Percentiles rank a stretch among this genome's conserved stretches.
phyloP scores from a whole-genome alignment of 2,797 vertebrate genomes.

The Dendrocincla tyrannina region DNA sequence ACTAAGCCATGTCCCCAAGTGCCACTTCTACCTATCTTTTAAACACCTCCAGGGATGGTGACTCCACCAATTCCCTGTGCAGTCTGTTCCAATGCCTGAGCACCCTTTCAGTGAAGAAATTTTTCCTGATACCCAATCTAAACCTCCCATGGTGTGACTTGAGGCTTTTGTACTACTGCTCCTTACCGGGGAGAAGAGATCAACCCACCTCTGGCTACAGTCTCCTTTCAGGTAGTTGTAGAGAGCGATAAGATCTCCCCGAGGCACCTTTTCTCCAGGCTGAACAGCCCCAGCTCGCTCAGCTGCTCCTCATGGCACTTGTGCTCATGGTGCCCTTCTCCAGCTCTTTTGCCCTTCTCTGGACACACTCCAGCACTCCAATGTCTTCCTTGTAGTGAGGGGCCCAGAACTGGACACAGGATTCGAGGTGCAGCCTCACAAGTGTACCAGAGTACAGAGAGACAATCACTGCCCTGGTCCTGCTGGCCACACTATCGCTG shows the following conservation, averaged over 20 bases:
- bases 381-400: rapidly evolving
- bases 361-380: rapidly evolving
- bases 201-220: neutral
- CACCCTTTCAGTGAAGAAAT: neutral
- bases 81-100: neutral
- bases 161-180: neutral
- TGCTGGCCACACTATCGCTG: neutral
- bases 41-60: neutral
- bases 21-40: neutral
- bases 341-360: neutral
- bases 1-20: neutral
- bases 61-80: neutral
- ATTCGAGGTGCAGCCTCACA: rapidly evolving
- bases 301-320: neutral
- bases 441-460: rapidly evolving
- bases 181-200: neutral
- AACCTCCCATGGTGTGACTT: neutral
- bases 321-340: neutral
- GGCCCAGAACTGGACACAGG: neutral
- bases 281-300: neutral
- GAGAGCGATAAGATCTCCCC: too few species aligned
- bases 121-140: neutral
- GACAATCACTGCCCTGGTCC: rapidly evolving
- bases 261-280: neutral
- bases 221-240: neutral